A percentile compares a stretch with the other conserved stretches of the same genome.
These are phyloP conservation scores for Cuniculus paca DNA, from an alignment of 2,797 vertebrate species.

Conservation along the genomic window DNA sequence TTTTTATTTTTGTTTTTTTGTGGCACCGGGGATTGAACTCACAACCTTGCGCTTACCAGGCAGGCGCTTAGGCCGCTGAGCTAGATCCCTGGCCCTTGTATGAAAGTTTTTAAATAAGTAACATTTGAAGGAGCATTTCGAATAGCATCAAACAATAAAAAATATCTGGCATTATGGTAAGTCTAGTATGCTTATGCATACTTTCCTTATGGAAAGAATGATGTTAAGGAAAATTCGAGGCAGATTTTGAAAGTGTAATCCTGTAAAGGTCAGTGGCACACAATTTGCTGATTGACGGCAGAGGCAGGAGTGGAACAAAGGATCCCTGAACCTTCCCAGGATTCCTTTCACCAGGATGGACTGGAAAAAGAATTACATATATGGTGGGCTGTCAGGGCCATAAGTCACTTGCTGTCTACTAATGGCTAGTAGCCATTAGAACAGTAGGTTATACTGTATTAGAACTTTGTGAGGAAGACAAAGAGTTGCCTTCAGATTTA, in stretches of 20 bases:
- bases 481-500: neutral
- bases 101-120: slow-evolving; percentile 49
- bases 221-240: neutral
- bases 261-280: neutral
- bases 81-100: no score
- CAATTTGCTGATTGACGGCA: neutral
- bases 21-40: no score
- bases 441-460: neutral
- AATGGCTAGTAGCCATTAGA: neutral
- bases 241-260: neutral
- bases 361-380: neutral
- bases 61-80: no score
- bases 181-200: neutral
- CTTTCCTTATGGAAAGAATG: neutral
- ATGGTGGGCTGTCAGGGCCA: neutral
- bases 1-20: no score
- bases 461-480: neutral
- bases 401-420: neutral
- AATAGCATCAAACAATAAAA: neutral
- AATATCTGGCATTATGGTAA: neutral
- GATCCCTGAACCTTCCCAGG: neutral
- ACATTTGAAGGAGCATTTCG: neutral
- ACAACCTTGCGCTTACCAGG: no score
- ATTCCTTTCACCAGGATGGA: neutral
- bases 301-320: neutral